Evolutionary conservation across 2,113 vertebrate genomes (phyloP).

Genomic region (Malaclemys terrapin): DNA sequence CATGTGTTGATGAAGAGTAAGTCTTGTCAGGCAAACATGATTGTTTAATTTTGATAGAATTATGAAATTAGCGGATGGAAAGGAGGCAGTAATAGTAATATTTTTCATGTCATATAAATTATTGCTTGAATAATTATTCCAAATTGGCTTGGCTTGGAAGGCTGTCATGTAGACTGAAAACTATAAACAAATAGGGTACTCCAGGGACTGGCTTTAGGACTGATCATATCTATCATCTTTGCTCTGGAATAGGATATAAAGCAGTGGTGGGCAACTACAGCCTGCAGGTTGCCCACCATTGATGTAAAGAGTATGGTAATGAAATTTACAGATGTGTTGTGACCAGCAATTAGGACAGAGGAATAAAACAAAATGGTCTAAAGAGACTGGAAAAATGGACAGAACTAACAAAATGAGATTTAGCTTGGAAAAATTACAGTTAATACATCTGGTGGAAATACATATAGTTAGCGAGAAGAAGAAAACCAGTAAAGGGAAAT

Average conservation of each 20-base stretch:
- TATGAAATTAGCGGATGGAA: not conserved
- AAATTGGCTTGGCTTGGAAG: not conserved
- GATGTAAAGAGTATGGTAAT: not conserved
- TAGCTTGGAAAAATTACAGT: not conserved
- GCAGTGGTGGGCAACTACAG: too few relatives aligned
- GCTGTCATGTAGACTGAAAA: not conserved
- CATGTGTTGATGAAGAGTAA: not conserved
- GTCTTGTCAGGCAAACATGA: not conserved
- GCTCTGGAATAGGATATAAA: not conserved
- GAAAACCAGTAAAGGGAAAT: too few relatives aligned
- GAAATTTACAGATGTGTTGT: not conserved
- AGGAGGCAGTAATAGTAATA: not conserved
- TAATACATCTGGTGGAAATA: too few relatives aligned
- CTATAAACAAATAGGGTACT: not conserved
- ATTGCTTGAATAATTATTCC: not conserved
- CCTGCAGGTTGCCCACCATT: too few relatives aligned
- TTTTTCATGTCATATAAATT: not conserved
- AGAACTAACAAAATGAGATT: not conserved
- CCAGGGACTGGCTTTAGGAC: not conserved
- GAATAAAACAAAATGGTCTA: not conserved
- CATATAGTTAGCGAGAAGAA: not conserved
- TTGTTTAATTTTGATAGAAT: not conserved
- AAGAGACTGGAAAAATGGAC: not conserved
- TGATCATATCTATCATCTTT: not conserved
- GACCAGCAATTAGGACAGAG: not conserved